Conservation (phyloP, 2,113 vertebrate species). For the Kryptolebias marmoratus region DNA sequence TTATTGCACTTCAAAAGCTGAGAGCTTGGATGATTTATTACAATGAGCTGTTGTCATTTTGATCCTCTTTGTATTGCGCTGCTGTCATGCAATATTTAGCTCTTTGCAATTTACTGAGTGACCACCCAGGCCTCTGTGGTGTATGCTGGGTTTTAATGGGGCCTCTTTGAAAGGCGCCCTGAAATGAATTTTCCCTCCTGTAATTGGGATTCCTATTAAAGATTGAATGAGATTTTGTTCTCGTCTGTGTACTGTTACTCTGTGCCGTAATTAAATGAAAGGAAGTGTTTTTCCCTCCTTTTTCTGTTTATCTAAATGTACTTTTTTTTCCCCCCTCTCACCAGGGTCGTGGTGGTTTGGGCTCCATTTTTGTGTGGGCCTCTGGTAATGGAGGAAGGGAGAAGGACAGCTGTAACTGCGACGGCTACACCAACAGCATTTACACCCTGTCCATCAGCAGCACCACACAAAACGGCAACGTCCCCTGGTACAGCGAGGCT, state of each 20-base stretch:
- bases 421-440: constrained; percentile 99
- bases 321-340: constrained; percentile 74
- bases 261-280: constrained; percentile 25
- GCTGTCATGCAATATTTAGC: constrained; percentile 60
- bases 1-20: constrained; percentile 63
- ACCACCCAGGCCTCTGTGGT: constrained; percentile 48
- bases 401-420: constrained; percentile 98
- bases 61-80: constrained; percentile 44
- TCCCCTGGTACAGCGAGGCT: constrained; percentile 99
- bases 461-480: constrained; percentile 92
- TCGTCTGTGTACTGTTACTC: constrained; percentile 18
- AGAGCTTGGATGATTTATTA: constrained; percentile 64
- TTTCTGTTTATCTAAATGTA: constrained; percentile 42
- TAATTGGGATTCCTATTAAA: constrained; percentile 52
- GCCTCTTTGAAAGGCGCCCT: constrained; percentile 36
- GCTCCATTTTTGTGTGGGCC: constrained; percentile 99
- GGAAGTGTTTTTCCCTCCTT: background rate
- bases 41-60: constrained; percentile 61
- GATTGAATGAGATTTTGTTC: constrained; percentile 43
- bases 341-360: constrained; percentile 91
- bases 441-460: constrained; percentile 99
- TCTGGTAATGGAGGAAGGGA: constrained; percentile 97
- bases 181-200: constrained; percentile 37
- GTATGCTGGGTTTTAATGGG: constrained; percentile 49
- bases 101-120: constrained; percentile 57